Evolutionary conservation across 2,113 vertebrate genomes (phyloP).

Genomic region (Eptesicus fuscus): DNA sequence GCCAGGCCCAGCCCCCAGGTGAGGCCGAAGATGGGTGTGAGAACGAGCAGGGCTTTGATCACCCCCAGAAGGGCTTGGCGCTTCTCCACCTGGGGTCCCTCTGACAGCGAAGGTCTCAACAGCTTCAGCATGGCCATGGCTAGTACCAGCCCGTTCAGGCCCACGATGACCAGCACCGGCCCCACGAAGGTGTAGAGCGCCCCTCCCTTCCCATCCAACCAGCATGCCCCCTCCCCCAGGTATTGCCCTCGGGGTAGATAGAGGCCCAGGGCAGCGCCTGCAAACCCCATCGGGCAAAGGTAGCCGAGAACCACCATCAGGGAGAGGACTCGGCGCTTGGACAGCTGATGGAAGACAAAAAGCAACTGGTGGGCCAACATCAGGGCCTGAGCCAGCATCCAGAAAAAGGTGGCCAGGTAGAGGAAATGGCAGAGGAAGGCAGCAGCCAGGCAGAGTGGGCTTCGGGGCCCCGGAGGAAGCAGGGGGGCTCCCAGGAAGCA

Average conservation of each 20-base stretch:
- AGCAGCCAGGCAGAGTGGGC: constrained; percentile 75
- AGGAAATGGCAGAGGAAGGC: constrained; percentile 89
- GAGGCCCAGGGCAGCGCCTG: constrained; percentile 78
- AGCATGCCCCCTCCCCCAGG: constrained; percentile 76
- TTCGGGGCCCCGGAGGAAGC: neutral
- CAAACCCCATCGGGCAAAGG: constrained; percentile 83
- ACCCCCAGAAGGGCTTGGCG: constrained; percentile 79
- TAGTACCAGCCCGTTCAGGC: constrained; percentile 83
- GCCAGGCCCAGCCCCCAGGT: constrained; percentile 86
- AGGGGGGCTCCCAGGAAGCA: constrained; percentile 83
- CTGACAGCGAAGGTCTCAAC: constrained; percentile 75
- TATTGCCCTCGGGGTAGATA: constrained; percentile 80
- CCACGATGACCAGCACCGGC: constrained; percentile 84
- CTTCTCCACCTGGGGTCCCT: constrained; percentile 77
- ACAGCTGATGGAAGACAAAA: constrained; percentile 83
- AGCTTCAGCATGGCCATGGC: constrained; percentile 83
- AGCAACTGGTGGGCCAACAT: constrained; percentile 86
- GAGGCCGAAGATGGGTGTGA: constrained; percentile 86
- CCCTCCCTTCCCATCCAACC: constrained; percentile 80
- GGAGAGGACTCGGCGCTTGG: constrained; percentile 76
- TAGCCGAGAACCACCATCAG: constrained; percentile 85
- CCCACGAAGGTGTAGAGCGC: constrained; percentile 83
- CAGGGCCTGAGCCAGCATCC: constrained; percentile 88
- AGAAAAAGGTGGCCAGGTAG: constrained; percentile 88
- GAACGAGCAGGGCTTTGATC: constrained; percentile 82